Percentiles rank a stretch among this genome's conserved stretches.
Evolutionary conservation across 2,888 invertebrate genomes (phyloP).

Genomic region (Cistogaster globosa): DNA sequence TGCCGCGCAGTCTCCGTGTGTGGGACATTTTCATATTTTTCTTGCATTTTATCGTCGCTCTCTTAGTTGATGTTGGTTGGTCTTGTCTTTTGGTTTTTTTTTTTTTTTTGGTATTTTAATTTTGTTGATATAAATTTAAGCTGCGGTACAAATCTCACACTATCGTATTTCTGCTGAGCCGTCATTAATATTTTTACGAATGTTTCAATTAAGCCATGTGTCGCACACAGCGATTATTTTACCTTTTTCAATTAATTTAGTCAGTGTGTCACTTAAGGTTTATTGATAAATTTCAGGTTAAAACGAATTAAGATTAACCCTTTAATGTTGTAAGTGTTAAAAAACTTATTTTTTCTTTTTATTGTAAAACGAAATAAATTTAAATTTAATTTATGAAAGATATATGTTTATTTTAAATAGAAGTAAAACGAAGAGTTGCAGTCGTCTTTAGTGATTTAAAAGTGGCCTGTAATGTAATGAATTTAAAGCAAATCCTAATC

Average conservation of each 20-base stretch:
- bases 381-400: too few species aligned
- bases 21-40: conserved; percentile 43
- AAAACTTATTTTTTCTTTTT: too few species aligned
- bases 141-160: conserved; percentile 62
- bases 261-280: conserved; percentile 16
- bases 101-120: conserved; percentile 63
- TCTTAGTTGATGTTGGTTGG: background rate
- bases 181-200: conserved; percentile 53
- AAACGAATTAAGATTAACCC: background rate
- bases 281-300: background rate
- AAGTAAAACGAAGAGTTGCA: too few species aligned
- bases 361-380: too few species aligned
- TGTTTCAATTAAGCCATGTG: conserved; percentile 69
- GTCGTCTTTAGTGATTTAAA: too few species aligned
- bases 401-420: too few species aligned
- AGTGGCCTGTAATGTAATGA: too few species aligned
- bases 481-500: too few species aligned
- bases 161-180: conserved; percentile 55
- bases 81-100: conserved; percentile 33
- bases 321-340: too few species aligned
- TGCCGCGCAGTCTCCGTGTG: conserved; percentile 64
- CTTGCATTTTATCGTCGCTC: background rate
- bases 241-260: background rate
- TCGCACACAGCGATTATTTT: conserved; percentile 1
- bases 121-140: conserved; percentile 62